Percentiles rank a stretch among this genome's conserved stretches.
Evolutionary conservation across 2,888 invertebrate genomes (phyloP).

Genomic region (Syrista parreyssii): DNA sequence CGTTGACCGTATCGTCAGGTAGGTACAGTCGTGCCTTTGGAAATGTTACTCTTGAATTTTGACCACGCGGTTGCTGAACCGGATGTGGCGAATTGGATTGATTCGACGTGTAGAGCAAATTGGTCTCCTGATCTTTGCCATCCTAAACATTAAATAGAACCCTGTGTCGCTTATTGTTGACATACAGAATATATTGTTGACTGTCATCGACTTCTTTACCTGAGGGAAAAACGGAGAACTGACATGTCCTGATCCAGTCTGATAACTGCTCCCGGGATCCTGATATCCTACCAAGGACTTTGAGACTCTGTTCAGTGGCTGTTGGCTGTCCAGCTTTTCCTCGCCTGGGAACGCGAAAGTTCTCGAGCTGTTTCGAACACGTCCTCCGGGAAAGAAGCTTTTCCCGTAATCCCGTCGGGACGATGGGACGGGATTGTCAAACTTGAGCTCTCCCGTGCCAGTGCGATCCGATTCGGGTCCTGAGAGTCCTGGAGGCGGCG

Average conservation of each 20-base stretch:
- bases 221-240: constrained; percentile 31
- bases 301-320: constrained; percentile 25
- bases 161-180: not conserved
- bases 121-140: constrained; percentile 28
- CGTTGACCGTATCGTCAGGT: constrained; percentile 29
- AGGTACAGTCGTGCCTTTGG: constrained; percentile 31
- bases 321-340: not conserved
- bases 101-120: constrained; percentile 20
- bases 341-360: constrained; percentile 31
- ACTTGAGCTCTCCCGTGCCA: constrained; percentile 67
- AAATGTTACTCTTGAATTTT: not conserved
- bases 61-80: constrained; percentile 2
- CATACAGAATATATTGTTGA: not conserved
- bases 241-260: constrained; percentile 7
- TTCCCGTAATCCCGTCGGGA: constrained; percentile 20
- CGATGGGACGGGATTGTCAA: constrained; percentile 45
- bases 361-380: constrained; percentile 13
- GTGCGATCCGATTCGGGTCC: constrained; percentile 63
- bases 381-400: constrained; percentile 21
- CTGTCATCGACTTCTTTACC: constrained; percentile 17
- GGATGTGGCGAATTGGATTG: constrained; percentile 10
- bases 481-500: constrained; percentile 22
- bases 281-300: constrained; percentile 26
- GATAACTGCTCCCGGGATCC: constrained; percentile 17
- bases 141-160: constrained; percentile 24